Percentiles rank a stretch among this genome's conserved stretches.
Evolutionary conservation across 2,113 vertebrate genomes (phyloP).

Genomic region (Nibea coibor): DNA sequence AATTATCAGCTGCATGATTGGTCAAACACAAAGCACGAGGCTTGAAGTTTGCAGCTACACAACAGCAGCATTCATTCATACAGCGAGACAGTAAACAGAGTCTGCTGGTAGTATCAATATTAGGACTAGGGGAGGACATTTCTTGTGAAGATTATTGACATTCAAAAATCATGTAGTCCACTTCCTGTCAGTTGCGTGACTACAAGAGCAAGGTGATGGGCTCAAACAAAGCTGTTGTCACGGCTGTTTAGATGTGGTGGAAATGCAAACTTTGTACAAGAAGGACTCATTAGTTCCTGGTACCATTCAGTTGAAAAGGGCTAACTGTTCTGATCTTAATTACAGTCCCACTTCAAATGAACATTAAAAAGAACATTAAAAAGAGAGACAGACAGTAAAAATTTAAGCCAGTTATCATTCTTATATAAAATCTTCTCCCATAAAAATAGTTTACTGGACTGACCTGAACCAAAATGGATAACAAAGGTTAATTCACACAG

Average conservation of each 20-base stretch:
- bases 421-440: neutral
- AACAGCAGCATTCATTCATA: neutral
- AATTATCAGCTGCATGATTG: neutral
- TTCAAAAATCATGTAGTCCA: neutral
- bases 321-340: neutral
- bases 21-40: too few species aligned
- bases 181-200: neutral
- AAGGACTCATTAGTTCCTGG: neutral
- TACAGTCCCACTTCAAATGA: neutral
- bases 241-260: neutral
- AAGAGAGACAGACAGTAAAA: neutral
- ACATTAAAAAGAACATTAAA: neutral
- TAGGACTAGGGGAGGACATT: neutral
- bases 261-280: slow-evolving; percentile 20
- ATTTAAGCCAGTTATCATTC: neutral
- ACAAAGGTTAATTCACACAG: neutral
- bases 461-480: neutral
- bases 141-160: neutral
- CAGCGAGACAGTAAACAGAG: neutral
- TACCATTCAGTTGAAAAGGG: neutral
- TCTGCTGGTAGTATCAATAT: slow-evolving; percentile 5
- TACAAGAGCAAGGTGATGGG: neutral
- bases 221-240: neutral
- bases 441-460: neutral
- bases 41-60: too few species aligned